phyloP scores from a whole-genome alignment of 2,888 invertebrate species.

The Dryobotodes eremita region DNA sequence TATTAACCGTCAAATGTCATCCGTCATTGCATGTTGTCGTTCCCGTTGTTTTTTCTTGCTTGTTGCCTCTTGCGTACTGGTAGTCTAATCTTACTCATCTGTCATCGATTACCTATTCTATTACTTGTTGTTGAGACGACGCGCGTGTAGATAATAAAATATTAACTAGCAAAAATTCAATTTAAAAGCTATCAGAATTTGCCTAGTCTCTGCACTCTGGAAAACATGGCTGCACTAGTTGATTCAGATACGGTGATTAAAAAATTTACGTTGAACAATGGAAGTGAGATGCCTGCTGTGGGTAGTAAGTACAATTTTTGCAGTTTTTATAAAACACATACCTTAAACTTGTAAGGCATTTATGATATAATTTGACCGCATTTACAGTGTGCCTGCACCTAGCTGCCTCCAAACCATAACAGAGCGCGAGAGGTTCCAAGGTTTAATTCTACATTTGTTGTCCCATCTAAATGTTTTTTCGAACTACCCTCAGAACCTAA shows the following conservation, averaged over 20 bases:
- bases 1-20: not conserved
- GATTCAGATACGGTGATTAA: constrained; percentile 26
- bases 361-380: not conserved
- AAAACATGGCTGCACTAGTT: constrained; percentile 54
- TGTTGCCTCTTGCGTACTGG: not conserved
- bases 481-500: not conserved
- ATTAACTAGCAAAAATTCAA: not conserved
- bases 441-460: not conserved
- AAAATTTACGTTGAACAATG: constrained; percentile 73
- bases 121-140: not conserved
- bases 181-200: not conserved
- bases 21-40: not conserved
- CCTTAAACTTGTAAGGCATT: not conserved
- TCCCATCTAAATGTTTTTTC: not conserved
- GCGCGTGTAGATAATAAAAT: constrained; percentile 10
- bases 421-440: not conserved
- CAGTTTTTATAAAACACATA: not conserved
- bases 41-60: not conserved
- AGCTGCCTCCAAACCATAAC: not conserved
- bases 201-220: not conserved
- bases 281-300: constrained; percentile 76
- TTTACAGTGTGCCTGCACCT: not conserved
- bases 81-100: not conserved
- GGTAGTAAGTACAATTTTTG: constrained; percentile 76
- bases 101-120: not conserved